Conservation (phyloP, 2,113 vertebrate genomes). For the Phyllostomus hastatus region DNA sequence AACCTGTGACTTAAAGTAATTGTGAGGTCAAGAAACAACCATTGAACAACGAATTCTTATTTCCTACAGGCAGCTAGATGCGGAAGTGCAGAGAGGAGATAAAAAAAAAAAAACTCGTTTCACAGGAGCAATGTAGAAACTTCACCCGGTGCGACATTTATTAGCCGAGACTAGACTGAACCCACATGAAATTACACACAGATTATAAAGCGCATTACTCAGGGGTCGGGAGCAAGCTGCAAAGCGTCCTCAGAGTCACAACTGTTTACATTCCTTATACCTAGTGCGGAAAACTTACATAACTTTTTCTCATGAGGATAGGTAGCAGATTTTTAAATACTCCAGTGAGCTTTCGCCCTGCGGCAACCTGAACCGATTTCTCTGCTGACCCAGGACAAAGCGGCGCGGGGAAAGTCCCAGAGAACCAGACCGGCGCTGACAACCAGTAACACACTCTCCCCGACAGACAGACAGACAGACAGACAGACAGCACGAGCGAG, state of each 20-base stretch:
- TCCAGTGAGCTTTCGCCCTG: slow-evolving; percentile 48
- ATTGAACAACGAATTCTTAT: neutral
- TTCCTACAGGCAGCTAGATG: neutral
- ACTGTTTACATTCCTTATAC: slow-evolving; percentile 68
- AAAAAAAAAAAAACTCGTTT: neutral
- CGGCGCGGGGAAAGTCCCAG: neutral
- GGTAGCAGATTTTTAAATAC: slow-evolving; percentile 64
- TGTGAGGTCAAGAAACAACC: neutral
- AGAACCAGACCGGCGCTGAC: slow-evolving; percentile 23
- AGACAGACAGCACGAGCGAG: neutral
- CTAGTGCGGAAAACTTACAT: slow-evolving; percentile 64
- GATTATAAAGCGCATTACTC: slow-evolving; percentile 38
- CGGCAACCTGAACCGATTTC: slow-evolving; percentile 60
- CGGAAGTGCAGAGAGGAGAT: slow-evolving; percentile 14
- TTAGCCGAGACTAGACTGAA: slow-evolving; percentile 43
- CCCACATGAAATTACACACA: slow-evolving; percentile 25
- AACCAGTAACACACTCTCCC: neutral
- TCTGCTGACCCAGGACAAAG: neutral
- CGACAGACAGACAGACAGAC: slow-evolving; percentile 32
- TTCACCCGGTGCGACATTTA: neutral
- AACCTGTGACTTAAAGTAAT: slow-evolving; percentile 20
- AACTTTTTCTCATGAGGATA: slow-evolving; percentile 49
- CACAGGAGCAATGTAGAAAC: neutral
- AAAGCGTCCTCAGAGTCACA: slow-evolving; percentile 56
- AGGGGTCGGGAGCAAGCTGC: slow-evolving; percentile 37